These are phyloP conservation scores for Eospalax fontanierii DNA, from an alignment of 2,797 vertebrate genomes.

Conservation along the genomic window DNA sequence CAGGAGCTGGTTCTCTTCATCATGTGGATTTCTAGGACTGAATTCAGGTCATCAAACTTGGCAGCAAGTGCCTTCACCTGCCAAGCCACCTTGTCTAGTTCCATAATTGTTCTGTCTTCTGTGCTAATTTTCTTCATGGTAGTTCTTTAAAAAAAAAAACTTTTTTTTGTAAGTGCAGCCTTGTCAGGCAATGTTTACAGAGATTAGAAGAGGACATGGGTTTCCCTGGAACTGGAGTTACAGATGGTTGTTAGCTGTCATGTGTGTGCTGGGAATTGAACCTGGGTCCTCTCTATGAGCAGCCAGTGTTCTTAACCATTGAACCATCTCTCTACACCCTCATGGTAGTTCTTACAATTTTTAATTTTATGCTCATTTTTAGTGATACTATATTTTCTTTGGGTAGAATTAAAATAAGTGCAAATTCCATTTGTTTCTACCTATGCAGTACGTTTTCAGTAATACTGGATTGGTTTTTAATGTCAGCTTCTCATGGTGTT, in stretches of 20 bases:
- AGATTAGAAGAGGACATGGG: too few species aligned
- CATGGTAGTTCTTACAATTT: neutral
- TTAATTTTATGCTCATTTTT: neutral
- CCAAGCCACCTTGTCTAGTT: too few species aligned
- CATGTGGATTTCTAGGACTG: neutral
- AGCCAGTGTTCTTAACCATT: too few species aligned
- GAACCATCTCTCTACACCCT: neutral
- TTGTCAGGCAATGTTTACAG: too few species aligned
- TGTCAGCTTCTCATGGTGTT: neutral
- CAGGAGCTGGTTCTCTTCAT: neutral
- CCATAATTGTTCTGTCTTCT: neutral
- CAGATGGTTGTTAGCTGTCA: too few species aligned
- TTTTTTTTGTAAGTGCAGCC: too few species aligned
- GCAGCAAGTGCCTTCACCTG: neutral
- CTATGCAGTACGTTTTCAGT: conserved; percentile 3
- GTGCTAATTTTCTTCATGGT: neutral
- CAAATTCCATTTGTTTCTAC: conserved; percentile 40
- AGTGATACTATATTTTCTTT: neutral
- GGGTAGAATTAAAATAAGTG: neutral
- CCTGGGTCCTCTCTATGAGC: too few species aligned
- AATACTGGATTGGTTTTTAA: neutral
- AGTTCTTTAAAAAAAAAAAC: too few species aligned
- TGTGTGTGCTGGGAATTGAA: too few species aligned
- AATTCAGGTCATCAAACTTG: neutral
- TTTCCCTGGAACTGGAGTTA: too few species aligned